Base-by-base conservation (phyloP, 2,888 invertebrate species). In the Diaprepes abbreviatus region DNA sequence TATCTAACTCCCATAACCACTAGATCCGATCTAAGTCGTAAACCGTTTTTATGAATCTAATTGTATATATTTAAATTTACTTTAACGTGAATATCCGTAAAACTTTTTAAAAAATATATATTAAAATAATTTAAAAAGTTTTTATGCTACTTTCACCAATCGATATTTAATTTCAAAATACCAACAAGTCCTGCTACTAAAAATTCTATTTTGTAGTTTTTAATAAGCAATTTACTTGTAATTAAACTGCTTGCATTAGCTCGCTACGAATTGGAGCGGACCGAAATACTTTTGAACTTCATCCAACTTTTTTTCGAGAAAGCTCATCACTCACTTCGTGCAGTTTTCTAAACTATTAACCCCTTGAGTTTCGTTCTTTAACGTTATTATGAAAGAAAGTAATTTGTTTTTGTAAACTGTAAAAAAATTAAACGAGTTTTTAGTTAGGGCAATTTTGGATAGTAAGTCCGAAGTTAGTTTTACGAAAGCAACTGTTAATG, bases 171-270 rank as follows among this genome's bases (percentile, higher is more conserved):
- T 38, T 14, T 14, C 12, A 38, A 38, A 38, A 12, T 16, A 38
- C 16, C 38, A 38, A 36, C 36, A 36, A 16, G 38, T 38, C 38
- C 16, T 14, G 3, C 35, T 10, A 45, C 21, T 31, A 50, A 48
- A 48, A 50, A 50, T 28, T 28, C 16, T n/a, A 45, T 45, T 24
- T 24, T 50, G 12, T 9, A 60, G 33, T 60, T 43, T 60, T 60
- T 60, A 60, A 60, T 60, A 60, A 40, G 45, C 60, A 45, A 60
- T 60, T 45, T 43, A 16, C 14, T 43, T n/a, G n/a, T 45, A 45
- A 60, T 60, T 60, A 60, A 60, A 45, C 48, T 16, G 45, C 45
- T 45, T 60, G 60, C 45, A 60, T 48, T 55, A 55, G 55, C 45
- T 45, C 31, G 19, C 31, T 33, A 21, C 35, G 31, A 58, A 58